Base-by-base conservation (phyloP, 2,797 vertebrate genomes). In the Anniella stebbinsi region DNA sequence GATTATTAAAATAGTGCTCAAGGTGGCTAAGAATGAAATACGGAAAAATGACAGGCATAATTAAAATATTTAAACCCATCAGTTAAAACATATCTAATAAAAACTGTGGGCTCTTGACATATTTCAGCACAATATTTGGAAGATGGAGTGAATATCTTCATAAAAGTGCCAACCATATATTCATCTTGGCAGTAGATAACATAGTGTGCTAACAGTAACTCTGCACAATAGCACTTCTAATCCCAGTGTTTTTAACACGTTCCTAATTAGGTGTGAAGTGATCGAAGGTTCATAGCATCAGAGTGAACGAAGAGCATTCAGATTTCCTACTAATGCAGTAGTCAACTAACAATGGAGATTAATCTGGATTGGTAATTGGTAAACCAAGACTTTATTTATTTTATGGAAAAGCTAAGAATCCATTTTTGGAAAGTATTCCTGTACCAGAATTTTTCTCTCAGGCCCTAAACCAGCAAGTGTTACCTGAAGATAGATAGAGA, bases 231-330 rank as follows among this genome's bases (percentile, higher is more conserved):
- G 67, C 67, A 51, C 54, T 76, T 82, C 70, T 66, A 67, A 76
- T 87, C 60, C 69, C 80, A 67, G 80, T 84, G 85, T 77, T 83
- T 77, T 77, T 67, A 87, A 77, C 86, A 87, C 7, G 7, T 87
- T 87, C 57, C 28, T 90, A 90, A 90, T 90, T 90, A 82, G 70
- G 89, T 90, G 70, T 87, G 78, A 87, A 87, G 57, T 72, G 77
- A 67, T 72, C 18, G 69, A 81, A 86, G 70, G 54, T 67, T 90
- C 33, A 25, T 82, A 87, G 69, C 57, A 41, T 86, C 51, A 48
- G 41, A 90, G n/a, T 76, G 72, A 81, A 66, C 57, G 70, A 87
- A 82, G n/a, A 25, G 11, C 21, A 36, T 82, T 87, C 70, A 54
- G 78, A 51, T 81, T 82, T 83, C 30, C 60, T 87, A 30, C 80